Evolutionary conservation across 2,113 vertebrate species (phyloP), one percentile per base, ranked within the genome.

Genomic region (Conger conger): DNA sequence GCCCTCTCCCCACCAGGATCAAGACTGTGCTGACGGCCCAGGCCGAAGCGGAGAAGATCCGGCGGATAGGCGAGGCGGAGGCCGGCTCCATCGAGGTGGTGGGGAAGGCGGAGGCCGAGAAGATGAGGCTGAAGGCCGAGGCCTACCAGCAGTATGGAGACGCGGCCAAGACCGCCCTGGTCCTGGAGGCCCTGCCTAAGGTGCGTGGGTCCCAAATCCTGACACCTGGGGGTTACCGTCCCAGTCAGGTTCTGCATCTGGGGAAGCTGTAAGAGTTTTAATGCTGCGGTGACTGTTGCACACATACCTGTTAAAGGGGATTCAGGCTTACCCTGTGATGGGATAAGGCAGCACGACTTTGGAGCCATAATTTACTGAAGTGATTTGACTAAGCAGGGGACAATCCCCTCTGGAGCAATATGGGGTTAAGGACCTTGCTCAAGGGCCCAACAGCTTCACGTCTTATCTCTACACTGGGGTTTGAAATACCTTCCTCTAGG

Each of bases 21-120:
- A 98, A 97, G 93, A 97, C 94, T 86, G 96, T 99, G 90, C 94
- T 99, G 88, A 93, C 94, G 0, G 97, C 98, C 0, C 97, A 98
- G 91, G 98, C 97, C 0, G 97, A 99, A 87, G 97, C 97, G 0
- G 98, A 99, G 83, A 99, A 97, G 94, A 99, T 99, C 90, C 96
- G 96, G 42, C 96, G 92, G 86, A 92, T 99, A 0, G 97, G 98
- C 0, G 97, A 99, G 88, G 98, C 98, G 0, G 98, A 99, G 88
- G 98, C 98, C 0, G 93, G 91, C 1, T 97, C 98, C 86, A 98
- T 99, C 0, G 96, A 98, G 93, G 97, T 95, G 0, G 94, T 98
- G 2, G 98, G 98, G 35, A 97, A 94, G 87, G 98, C 98, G 0
- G 98, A 99, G 89, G 98, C 98, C 0, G 96, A 98, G 93, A 95